phyloP scores from a whole-genome alignment of 2,888 invertebrate genomes.

The Andricus quercusramuli region DNA sequence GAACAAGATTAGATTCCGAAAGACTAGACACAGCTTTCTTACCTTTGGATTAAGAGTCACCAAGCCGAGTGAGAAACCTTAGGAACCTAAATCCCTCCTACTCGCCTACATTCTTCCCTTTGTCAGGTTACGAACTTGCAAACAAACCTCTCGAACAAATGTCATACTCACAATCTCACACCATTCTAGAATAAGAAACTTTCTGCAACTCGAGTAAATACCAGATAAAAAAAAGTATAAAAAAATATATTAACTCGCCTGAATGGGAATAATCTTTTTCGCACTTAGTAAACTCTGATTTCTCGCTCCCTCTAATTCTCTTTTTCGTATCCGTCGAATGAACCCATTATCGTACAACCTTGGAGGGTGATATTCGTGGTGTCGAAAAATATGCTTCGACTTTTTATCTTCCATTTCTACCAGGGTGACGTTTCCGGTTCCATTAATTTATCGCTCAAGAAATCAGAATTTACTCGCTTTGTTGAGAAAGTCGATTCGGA shows the following conservation, averaged over 20 bases:
- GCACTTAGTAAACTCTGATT: conserved; percentile 37
- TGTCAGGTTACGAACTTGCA: conserved; percentile 49
- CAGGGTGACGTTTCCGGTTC: conserved; percentile 50
- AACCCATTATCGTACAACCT: conserved; percentile 59
- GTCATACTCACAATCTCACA: not conserved
- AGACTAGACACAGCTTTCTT: conserved; percentile 62
- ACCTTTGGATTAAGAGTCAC: conserved; percentile 65
- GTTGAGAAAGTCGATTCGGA: not conserved
- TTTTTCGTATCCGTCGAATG: conserved; percentile 35
- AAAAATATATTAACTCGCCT: conserved; percentile 15
- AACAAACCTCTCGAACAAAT: conserved; percentile 48
- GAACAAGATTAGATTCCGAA: conserved; percentile 51
- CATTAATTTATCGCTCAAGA: conserved; percentile 61
- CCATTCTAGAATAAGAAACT: not conserved
- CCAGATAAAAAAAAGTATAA: not conserved
- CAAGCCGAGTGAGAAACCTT: conserved; percentile 74
- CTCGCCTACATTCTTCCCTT: conserved; percentile 68
- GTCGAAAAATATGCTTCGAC: conserved; percentile 72
- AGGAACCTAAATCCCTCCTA: conserved; percentile 71
- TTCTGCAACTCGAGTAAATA: not conserved
- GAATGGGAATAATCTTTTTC: conserved; percentile 29
- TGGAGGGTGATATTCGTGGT: conserved; percentile 57
- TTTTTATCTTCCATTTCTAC: conserved; percentile 72
- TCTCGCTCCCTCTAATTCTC: conserved; percentile 41
- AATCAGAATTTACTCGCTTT: not conserved